Percentiles rank a stretch among this genome's conserved stretches.
phyloP scores from a whole-genome alignment of 2,888 invertebrate genomes.

The Drosophila nigricruria region DNA sequence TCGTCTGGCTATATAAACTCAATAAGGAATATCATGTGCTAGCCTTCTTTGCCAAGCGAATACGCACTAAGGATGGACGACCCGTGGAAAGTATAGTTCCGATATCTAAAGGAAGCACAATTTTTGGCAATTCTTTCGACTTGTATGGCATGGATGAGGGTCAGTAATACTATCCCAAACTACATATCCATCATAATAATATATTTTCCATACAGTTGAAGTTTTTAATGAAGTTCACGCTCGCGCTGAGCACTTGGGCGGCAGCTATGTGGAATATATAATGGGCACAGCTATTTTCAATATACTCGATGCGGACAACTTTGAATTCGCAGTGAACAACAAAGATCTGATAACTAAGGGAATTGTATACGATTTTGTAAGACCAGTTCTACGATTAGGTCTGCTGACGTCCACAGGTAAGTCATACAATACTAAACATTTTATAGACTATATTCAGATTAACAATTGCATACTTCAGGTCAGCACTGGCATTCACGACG shows the following conservation, averaged over 20 bases:
- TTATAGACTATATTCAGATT: background rate
- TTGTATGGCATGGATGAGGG: conserved; percentile 51
- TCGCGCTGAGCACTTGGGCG: conserved; percentile 24
- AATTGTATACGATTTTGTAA: conserved; percentile 67
- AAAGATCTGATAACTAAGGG: conserved; percentile 72
- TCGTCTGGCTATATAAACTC: conserved; percentile 54
- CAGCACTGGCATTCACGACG: conserved; percentile 81
- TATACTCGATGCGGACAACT: conserved; percentile 71
- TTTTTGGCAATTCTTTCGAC: conserved; percentile 81
- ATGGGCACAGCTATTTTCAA: conserved; percentile 61
- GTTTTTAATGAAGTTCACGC: conserved; percentile 57
- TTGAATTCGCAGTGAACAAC: conserved; percentile 74
- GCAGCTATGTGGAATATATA: conserved; percentile 68
- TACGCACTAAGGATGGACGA: conserved; percentile 70
- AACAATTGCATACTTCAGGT: conserved; percentile 37
- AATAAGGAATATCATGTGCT: conserved; percentile 64
- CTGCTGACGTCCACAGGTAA: conserved; percentile 74
- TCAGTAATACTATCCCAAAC: conserved; percentile 7
- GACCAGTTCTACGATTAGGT: conserved; percentile 75
- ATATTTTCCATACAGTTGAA: conserved; percentile 40
- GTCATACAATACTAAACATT: background rate
- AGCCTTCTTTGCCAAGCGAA: conserved; percentile 61
- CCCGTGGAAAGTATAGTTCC: conserved; percentile 65
- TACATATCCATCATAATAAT: background rate
- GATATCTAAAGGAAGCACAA: conserved; percentile 56